Evolutionary conservation across 92 coral and sea anemone genomes (phyloP), one percentile per base, ranked within the genome.

Genomic region (Epizoanthus fatuus): DNA sequence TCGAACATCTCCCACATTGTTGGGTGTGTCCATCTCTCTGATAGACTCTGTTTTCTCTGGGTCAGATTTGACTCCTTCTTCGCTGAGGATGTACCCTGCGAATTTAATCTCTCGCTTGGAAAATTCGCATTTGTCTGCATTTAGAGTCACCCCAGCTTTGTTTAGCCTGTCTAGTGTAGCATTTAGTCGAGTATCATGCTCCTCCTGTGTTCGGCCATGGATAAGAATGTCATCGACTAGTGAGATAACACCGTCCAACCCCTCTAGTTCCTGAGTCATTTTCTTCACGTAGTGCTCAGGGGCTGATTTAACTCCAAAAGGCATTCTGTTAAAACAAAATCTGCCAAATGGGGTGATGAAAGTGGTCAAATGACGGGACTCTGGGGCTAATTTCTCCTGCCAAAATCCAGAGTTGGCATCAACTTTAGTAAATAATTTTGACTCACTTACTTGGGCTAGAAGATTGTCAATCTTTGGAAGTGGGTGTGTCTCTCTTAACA

Each of bases 271-370:
- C 39, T 74, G 76, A 32, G 58, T 65, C 76, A 89, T 89, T 51
- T 68, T 88, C 72, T 54, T 88, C 20, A 81, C 86, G 22, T 76
- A 89, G 63, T 89, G 89, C 66, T 89, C 89, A 16, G 81, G 83
- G 16, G 93, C 89, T 7, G 93, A 76, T 51, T 85, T 80, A 22
- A 90, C 80, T 53, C 84, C 93, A n/a, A 90, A 79, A 4, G 87
- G 84, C 87, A 90, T 85, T 35, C 75, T 7, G 9, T 80, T 90
- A 25, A 85, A 90, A 37, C 87, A 86, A 29, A 39, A 90, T 60
- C 85, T 80, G 52, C 90, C 90, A 38, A 74, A 86, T 20, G 90
- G 90, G 59, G 87, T 80, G 59, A 90, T 90, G 64, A 90, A 90
- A 10, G 93, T 90, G 7, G 85, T 90, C 37, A 84, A 40, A 76